Percentiles rank a stretch among this genome's conserved stretches.
Conservation (phyloP, 1,140 invertebrate genomes). For the Bombus waltoni region DNA sequence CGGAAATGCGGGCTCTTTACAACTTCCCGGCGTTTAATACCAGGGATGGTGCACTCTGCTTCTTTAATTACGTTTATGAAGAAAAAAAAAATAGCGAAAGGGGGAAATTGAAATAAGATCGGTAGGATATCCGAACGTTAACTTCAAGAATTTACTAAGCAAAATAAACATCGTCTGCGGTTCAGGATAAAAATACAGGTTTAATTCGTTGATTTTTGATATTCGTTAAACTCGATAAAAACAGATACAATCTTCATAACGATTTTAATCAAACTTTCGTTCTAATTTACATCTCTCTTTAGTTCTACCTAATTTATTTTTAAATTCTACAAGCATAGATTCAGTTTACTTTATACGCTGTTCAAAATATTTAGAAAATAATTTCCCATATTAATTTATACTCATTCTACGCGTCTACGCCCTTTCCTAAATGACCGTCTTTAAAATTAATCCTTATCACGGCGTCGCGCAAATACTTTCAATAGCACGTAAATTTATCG, state of each 20-base stretch:
- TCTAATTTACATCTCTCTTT: too few relatives aligned
- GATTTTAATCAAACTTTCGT: too few relatives aligned
- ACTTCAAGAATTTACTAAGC: background rate
- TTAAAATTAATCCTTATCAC: too few relatives aligned
- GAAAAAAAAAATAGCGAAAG: background rate
- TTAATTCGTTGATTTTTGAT: background rate
- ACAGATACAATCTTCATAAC: background rate
- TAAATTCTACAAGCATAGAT: too few relatives aligned
- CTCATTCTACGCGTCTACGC: too few relatives aligned
- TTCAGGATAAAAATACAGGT: background rate
- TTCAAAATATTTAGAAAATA: too few relatives aligned
- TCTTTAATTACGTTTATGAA: background rate
- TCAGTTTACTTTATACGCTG: too few relatives aligned
- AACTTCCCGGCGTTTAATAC: background rate
- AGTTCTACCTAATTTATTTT: background rate
- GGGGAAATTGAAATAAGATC: background rate
- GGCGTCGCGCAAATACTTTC: too few relatives aligned
- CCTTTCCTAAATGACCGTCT: too few relatives aligned
- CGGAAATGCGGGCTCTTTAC: conserved; percentile 78
- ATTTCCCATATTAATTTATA: too few relatives aligned
- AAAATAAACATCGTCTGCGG: background rate
- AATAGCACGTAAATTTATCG: too few relatives aligned
- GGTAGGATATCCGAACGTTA: background rate
- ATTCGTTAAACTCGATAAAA: background rate
- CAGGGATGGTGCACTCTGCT: background rate